Evolutionary conservation across 2,113 vertebrate species (phyloP).

Genomic region (Ascaphus truei): DNA sequence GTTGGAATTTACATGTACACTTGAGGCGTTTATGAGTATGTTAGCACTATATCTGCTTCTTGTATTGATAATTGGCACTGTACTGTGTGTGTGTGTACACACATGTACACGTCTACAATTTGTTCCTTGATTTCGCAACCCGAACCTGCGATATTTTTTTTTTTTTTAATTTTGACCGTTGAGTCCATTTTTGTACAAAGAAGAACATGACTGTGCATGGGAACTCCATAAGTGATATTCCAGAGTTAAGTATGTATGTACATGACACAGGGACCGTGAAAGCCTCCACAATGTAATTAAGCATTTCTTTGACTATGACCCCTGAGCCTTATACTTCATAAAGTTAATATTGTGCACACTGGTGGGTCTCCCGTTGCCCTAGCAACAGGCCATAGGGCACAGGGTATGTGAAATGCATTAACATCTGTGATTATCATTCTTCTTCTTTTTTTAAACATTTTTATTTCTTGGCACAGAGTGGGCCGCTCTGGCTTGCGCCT

Average conservation of each 20-base stretch:
- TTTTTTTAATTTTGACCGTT: no score
- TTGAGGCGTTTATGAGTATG: no score
- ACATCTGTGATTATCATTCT: slow-evolving; percentile 69
- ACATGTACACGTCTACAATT: no score
- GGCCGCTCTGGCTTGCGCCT: slow-evolving; percentile 53
- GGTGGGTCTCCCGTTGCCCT: slow-evolving; percentile 89
- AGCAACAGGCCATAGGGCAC: slow-evolving; percentile 85
- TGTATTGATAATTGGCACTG: no score
- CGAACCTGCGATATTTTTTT: no score
- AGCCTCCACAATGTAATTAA: slow-evolving; percentile 62
- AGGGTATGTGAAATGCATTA: slow-evolving; percentile 78
- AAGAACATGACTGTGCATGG: slow-evolving; percentile 37
- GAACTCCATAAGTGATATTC: slow-evolving; percentile 53
- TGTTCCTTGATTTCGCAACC: no score
- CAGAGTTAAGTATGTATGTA: slow-evolving; percentile 67
- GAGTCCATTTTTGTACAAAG: no score
- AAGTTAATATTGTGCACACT: slow-evolving; percentile 80
- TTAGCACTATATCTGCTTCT: no score
- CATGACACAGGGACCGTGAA: slow-evolving; percentile 65
- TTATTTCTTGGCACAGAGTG: slow-evolving; percentile 64
- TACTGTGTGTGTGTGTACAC: no score
- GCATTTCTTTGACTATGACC: slow-evolving; percentile 66
- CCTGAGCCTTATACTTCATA: slow-evolving; percentile 80
- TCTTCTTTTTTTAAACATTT: slow-evolving; percentile 70
- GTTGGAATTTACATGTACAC: no score